A percentile compares a stretch with the other conserved stretches of the same genome.
phyloP scores from a whole-genome alignment of 2,113 vertebrate genomes.

The Delphinapterus leucas region DNA sequence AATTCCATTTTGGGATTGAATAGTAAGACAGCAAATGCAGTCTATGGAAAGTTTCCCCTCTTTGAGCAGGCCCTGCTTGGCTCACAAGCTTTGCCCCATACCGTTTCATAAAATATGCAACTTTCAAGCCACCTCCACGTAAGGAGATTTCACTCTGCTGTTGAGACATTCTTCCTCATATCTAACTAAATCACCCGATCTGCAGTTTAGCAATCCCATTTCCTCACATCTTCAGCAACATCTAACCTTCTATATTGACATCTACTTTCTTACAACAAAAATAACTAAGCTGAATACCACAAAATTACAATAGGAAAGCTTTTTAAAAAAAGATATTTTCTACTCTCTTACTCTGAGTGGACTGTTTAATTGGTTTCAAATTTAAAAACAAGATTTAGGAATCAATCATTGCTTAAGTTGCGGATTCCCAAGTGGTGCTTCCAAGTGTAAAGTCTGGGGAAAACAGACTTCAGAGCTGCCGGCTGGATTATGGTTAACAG shows the following conservation, averaged over 20 bases:
- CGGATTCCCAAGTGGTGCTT: not conserved
- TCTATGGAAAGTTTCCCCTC: not conserved
- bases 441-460: not conserved
- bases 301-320: not conserved
- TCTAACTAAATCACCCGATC: constrained; percentile 50
- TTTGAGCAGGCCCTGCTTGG: not conserved
- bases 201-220: constrained; percentile 54
- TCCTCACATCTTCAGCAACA: constrained; percentile 48
- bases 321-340: not conserved
- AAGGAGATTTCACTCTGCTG: constrained; percentile 46
- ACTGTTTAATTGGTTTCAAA: not conserved
- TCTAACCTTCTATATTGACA: not conserved
- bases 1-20: not conserved
- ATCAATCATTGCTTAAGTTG: not conserved
- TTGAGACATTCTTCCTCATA: constrained; percentile 68
- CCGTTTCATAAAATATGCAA: constrained; percentile 60
- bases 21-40: not conserved
- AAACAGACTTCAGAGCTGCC: not conserved
- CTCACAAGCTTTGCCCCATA: constrained; percentile 56
- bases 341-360: not conserved
- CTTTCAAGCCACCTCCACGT: constrained; percentile 1
- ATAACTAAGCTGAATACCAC: not conserved
- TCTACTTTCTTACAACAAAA: not conserved
- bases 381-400: not conserved
- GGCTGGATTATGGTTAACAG: not conserved